Conservation (phyloP, 1,140 invertebrate genomes). For the Archegozetes longisetosus region DNA sequence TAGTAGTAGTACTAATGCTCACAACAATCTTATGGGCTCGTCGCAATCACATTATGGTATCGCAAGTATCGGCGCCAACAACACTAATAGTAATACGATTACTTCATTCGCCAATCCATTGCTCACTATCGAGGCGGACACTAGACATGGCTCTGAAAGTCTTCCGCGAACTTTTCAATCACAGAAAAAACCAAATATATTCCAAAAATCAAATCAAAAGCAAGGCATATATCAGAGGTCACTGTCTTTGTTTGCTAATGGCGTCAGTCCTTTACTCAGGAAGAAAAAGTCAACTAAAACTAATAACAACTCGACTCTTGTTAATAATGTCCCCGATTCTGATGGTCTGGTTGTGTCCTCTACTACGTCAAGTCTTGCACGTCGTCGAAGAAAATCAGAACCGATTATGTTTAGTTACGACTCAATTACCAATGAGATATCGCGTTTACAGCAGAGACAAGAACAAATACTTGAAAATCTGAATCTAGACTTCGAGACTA, state of each 20-base stretch:
- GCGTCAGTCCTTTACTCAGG: conserved; percentile 15
- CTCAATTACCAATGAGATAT: conserved; percentile 43
- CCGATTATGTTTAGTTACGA: conserved; percentile 18
- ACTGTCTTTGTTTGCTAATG: conserved; percentile 15
- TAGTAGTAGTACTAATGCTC: not conserved
- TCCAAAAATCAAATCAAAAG: conserved; percentile 4
- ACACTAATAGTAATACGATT: conserved; percentile 1
- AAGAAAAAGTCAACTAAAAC: conserved; percentile 17
- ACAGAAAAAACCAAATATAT: not conserved
- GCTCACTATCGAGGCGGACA: conserved; percentile 21
- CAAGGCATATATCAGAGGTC: conserved; percentile 19
- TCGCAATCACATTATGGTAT: conserved; percentile 1
- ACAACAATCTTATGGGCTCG: not conserved
- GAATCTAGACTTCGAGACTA: conserved; percentile 68
- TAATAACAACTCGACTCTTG: not conserved
- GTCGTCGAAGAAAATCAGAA: conserved; percentile 17
- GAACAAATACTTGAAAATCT: conserved; percentile 61
- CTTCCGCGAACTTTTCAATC: conserved; percentile 8
- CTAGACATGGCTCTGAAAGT: conserved; percentile 13
- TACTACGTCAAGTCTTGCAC: conserved; percentile 4
- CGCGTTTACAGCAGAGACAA: conserved; percentile 55
- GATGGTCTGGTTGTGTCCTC: not conserved
- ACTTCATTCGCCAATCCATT: conserved; percentile 22
- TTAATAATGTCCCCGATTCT: not conserved
- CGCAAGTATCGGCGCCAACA: not conserved